Conservation (phyloP, 2,113 vertebrate genomes). For the Holacanthus passer region DNA sequence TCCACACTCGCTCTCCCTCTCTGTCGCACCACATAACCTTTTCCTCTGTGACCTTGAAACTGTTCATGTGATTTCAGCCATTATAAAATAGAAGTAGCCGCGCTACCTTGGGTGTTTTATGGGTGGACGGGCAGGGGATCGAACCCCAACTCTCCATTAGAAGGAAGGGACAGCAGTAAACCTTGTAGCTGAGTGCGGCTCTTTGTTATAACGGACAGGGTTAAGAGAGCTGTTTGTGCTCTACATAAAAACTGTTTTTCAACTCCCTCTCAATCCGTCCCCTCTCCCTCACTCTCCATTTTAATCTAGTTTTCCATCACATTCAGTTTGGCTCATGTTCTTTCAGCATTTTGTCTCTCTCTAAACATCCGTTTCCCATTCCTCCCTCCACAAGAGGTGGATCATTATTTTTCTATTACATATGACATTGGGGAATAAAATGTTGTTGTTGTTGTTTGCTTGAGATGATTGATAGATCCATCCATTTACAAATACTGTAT, state of each 20-base stretch:
- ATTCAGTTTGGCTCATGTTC: conserved; percentile 29
- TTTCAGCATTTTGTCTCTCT: conserved; percentile 21
- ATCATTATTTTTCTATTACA: conserved; percentile 41
- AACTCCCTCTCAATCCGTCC: background rate
- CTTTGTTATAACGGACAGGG: conserved; percentile 53
- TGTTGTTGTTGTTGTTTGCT: conserved; percentile 17
- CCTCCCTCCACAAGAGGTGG: conserved; percentile 9
- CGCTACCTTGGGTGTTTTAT: conserved; percentile 57
- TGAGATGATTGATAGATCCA: conserved; percentile 20
- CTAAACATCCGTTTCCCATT: conserved; percentile 1
- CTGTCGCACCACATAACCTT: background rate
- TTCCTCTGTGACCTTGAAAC: conserved; percentile 52
- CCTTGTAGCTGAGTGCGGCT: conserved; percentile 61
- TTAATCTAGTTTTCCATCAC: conserved; percentile 23
- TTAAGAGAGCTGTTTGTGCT: conserved; percentile 63
- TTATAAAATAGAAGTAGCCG: conserved; percentile 47
- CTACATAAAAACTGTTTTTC: conserved; percentile 35
- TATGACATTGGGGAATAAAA: conserved; percentile 52
- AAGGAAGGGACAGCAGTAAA: conserved; percentile 37
- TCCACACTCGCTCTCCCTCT: no score
- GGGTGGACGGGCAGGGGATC: conserved; percentile 29
- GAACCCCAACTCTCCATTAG: conserved; percentile 44
- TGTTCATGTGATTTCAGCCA: conserved; percentile 55
- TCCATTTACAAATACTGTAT: conserved; percentile 1
- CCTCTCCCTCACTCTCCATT: conserved; percentile 18